Conservation (phyloP, 2,888 invertebrate genomes). For the Netelia virgata region DNA sequence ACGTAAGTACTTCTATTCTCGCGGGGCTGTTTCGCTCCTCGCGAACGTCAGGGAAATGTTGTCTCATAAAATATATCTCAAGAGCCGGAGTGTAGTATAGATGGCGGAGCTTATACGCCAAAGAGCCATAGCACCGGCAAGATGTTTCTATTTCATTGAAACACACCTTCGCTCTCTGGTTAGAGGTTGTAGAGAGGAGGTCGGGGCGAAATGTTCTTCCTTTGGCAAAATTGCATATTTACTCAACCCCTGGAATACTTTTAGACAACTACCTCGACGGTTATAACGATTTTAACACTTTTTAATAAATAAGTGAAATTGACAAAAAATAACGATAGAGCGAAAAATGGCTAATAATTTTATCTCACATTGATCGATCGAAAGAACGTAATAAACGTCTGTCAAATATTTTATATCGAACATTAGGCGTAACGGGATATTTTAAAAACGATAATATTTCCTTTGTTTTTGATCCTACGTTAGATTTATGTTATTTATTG, state of each 20-base stretch:
- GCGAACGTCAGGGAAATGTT: constrained; percentile 77
- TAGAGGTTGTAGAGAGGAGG: not conserved
- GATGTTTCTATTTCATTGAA: constrained; percentile 77
- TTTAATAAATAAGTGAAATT: too few relatives aligned
- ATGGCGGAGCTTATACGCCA: constrained; percentile 68
- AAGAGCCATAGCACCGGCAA: constrained; percentile 69
- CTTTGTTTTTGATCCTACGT: too few relatives aligned
- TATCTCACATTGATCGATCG: too few relatives aligned
- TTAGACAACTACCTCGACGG: too few relatives aligned
- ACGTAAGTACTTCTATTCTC: constrained; percentile 66
- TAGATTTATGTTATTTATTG: too few relatives aligned
- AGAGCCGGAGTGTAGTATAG: constrained; percentile 63
- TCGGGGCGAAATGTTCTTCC: not conserved
- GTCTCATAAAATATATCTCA: constrained; percentile 79
- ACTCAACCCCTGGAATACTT: not conserved
- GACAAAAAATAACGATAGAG: too few relatives aligned
- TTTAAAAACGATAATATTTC: too few relatives aligned
- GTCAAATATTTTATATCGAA: too few relatives aligned
- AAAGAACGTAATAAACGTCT: too few relatives aligned
- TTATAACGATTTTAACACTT: too few relatives aligned
- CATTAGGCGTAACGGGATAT: too few relatives aligned
- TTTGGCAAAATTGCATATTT: not conserved
- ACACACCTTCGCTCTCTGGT: constrained; percentile 17
- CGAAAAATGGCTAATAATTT: too few relatives aligned
- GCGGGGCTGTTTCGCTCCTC: constrained; percentile 71